Evolutionary conservation across 2,888 invertebrate genomes (phyloP).

Genomic region (Eupithecia vulgata): DNA sequence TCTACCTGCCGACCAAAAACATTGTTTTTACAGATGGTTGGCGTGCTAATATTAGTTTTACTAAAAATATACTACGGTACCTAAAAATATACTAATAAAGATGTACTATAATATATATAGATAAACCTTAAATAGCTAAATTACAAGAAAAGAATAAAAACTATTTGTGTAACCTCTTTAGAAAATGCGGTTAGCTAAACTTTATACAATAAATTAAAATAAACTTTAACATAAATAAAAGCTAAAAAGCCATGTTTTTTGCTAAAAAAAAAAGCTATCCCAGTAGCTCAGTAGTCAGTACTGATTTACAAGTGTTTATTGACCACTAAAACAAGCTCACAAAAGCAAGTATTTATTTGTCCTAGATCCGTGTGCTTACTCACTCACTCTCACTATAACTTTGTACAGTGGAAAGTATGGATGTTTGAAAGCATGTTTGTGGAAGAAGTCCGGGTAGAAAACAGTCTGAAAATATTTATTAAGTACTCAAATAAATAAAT

Average conservation of each 20-base stretch:
- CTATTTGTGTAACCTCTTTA: too few species aligned
- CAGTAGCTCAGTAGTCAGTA: conserved; percentile 9
- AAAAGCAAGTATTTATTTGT: conserved; percentile 42
- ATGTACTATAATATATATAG: too few species aligned
- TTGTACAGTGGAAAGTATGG: not conserved
- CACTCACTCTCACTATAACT: conserved; percentile 22
- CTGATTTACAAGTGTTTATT: conserved; percentile 45
- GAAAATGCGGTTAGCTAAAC: too few species aligned
- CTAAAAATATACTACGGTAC: too few species aligned
- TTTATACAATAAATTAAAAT: too few species aligned
- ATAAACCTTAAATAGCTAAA: too few species aligned
- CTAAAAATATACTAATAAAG: too few species aligned
- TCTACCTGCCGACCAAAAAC: too few species aligned
- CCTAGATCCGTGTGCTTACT: conserved; percentile 38
- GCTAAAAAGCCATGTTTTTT: conserved; percentile 15
- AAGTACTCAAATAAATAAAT: too few species aligned
- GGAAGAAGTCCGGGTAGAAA: not conserved
- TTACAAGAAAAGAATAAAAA: too few species aligned
- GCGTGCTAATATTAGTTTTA: too few species aligned
- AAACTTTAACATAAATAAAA: conserved; percentile 2
- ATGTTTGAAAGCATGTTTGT: conserved; percentile 1
- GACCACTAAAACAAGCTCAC: conserved; percentile 40
- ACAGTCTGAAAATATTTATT: not conserved
- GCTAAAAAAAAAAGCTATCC: conserved; percentile 22
- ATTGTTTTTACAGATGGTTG: too few species aligned